These are phyloP conservation scores for Choreutis nemorana DNA, from an alignment of 2,888 invertebrate genomes.

Conservation along the genomic window DNA sequence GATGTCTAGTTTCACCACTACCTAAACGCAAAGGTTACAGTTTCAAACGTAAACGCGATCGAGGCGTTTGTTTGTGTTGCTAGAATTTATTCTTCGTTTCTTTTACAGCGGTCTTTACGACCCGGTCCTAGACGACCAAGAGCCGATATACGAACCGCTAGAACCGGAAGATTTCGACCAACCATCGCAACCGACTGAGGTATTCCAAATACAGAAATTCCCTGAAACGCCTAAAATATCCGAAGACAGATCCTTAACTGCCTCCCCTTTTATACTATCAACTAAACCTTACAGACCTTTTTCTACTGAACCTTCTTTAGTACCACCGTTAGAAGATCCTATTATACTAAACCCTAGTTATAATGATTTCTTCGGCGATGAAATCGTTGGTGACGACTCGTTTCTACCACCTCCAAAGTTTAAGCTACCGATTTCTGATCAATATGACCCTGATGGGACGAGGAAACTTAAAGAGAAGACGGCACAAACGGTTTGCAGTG, in stretches of 20 bases:
- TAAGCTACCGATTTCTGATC: conserved; percentile 42
- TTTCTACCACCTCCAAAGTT: conserved; percentile 26
- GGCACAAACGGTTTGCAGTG: conserved; percentile 4
- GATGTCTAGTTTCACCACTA: too few species aligned
- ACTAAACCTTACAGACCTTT: conserved; percentile 41
- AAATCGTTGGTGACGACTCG: conserved; percentile 16
- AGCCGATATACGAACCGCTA: conserved; percentile 38
- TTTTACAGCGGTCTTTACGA: conserved; percentile 51
- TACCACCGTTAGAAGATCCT: conserved; percentile 42
- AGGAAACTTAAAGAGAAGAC: conserved; percentile 11
- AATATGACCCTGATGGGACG: conserved; percentile 39
- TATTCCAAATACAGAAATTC: conserved; percentile 27
- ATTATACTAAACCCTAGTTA: conserved; percentile 42
- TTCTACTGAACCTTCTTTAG: conserved; percentile 33
- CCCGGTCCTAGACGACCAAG: conserved; percentile 46
- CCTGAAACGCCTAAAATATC: conserved; percentile 13
- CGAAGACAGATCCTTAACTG: conserved; percentile 26
- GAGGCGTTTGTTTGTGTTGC: too few species aligned
- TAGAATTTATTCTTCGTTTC: conserved; percentile 10
- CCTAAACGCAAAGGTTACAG: too few species aligned
- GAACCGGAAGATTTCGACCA: conserved; percentile 47
- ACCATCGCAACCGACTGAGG: conserved; percentile 47
- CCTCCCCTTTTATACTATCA: conserved; percentile 28
- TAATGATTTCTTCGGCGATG: conserved; percentile 29
- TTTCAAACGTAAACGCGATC: too few species aligned